These are phyloP conservation scores for Tolypeutes matacus DNA, from an alignment of 2,797 vertebrate species.

Conservation along the genomic window DNA sequence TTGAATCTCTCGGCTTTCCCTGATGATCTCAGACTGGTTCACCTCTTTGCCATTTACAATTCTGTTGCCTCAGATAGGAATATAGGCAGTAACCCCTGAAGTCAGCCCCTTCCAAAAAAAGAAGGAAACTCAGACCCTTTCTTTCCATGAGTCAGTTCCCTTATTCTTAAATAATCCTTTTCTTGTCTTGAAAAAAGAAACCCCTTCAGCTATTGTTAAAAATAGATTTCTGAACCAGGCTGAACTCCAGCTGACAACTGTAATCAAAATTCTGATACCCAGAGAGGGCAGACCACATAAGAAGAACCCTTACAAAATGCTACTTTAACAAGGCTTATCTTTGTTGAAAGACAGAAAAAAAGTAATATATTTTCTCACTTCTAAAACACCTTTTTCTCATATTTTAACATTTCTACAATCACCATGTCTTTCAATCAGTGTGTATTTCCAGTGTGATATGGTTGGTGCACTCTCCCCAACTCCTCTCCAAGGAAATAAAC, in stretches of 20 bases:
- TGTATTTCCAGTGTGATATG: neutral
- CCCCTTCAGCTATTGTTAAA: constrained; percentile 81
- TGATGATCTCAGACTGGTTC: neutral
- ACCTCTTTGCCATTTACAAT: neutral
- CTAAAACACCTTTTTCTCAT: neutral
- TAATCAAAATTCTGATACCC: constrained; percentile 79
- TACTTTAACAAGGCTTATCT: neutral
- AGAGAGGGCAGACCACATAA: constrained; percentile 68
- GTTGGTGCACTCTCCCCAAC: neutral
- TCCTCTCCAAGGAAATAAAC: neutral
- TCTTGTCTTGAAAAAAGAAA: constrained; percentile 57
- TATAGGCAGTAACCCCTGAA: neutral
- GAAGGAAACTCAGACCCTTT: constrained; percentile 43
- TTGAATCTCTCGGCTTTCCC: neutral
- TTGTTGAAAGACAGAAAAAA: constrained; percentile 41
- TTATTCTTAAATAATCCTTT: constrained; percentile 73
- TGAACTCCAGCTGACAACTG: constrained; percentile 76
- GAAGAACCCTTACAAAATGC: constrained; percentile 57
- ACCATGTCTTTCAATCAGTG: neutral
- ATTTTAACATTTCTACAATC: neutral
- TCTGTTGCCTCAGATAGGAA: constrained; percentile 14
- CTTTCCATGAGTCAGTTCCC: constrained; percentile 38
- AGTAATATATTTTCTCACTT: neutral
- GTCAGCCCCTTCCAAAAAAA: constrained; percentile 18
- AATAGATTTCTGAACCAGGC: constrained; percentile 76